Evolutionary conservation across 2,888 invertebrate species (phyloP).

Genomic region (Philereme vetulata): DNA sequence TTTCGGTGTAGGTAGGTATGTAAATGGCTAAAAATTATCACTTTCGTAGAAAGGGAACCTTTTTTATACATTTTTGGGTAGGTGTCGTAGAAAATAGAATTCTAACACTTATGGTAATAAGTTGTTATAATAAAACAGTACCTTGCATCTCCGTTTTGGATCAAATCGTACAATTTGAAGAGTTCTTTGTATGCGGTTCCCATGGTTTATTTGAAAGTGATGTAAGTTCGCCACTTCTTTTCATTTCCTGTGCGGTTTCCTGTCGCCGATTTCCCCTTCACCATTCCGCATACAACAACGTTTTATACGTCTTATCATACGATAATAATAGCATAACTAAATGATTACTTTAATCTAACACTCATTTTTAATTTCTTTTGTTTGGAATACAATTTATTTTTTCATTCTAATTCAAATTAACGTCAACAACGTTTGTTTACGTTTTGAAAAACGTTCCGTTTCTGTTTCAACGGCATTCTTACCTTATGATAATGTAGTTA

Average conservation of each 20-base stretch:
- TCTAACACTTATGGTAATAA: not conserved
- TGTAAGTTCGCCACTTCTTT: constrained; percentile 61
- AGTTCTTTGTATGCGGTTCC: constrained; percentile 71
- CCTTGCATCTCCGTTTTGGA: constrained; percentile 85
- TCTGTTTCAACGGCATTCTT: not conserved
- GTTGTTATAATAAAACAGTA: constrained; percentile 52
- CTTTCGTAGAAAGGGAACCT: too few species aligned
- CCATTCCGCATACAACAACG: constrained; percentile 10
- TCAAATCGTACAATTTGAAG: constrained; percentile 85
- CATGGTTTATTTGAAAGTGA: constrained; percentile 60
- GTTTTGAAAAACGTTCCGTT: constrained; percentile 37
- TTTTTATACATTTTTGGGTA: too few species aligned
- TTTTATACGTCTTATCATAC: constrained; percentile 5
- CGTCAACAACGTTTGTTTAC: constrained; percentile 56
- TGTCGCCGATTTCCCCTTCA: constrained; percentile 41
- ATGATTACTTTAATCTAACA: constrained; percentile 29
- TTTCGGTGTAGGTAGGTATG: too few species aligned
- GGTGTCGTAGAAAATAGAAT: too few species aligned
- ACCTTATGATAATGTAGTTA: too few species aligned
- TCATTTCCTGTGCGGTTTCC: constrained; percentile 75
- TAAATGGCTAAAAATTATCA: too few species aligned
- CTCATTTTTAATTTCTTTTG: constrained; percentile 47
- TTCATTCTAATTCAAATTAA: constrained; percentile 60
- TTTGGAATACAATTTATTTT: constrained; percentile 39
- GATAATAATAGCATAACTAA: constrained; percentile 8